These are phyloP conservation scores for Ophioderma brevispina DNA, from an alignment of 35 echinoderm and acorn worm genomes.

Conservation along the genomic window DNA sequence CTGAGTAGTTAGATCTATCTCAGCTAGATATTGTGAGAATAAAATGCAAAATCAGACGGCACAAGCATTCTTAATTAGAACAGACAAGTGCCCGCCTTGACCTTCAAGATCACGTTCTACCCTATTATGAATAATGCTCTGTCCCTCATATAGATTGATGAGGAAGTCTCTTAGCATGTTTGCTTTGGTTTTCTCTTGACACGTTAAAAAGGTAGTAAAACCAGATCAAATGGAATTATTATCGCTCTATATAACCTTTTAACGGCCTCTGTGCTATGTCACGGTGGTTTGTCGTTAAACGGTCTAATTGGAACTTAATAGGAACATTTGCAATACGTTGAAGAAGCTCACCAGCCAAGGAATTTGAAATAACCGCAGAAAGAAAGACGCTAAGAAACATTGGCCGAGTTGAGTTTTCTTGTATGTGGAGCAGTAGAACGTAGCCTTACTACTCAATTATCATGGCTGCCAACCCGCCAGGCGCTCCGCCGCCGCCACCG, in stretches of 20 bases:
- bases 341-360: not conserved
- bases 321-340: not conserved
- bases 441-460: not conserved
- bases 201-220: constrained; percentile 4
- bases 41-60: too few species aligned
- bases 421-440: not conserved
- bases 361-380: not conserved
- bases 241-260: not conserved
- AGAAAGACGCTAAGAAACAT: not conserved
- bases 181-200: constrained; percentile 1
- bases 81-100: not conserved
- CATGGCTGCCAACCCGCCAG: constrained; percentile 5
- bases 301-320: not conserved
- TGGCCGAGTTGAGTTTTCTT: constrained; percentile 4
- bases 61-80: too few species aligned
- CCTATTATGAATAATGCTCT: not conserved
- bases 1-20: too few species aligned
- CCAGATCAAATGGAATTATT: not conserved
- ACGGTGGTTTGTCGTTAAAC: not conserved
- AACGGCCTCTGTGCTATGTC: not conserved
- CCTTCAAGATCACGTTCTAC: not conserved
- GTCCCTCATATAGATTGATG: not conserved
- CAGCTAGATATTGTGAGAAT: too few species aligned
- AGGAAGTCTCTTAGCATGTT: not conserved
- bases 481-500: not conserved